Conservation (phyloP, 2,888 invertebrate species). For the Stenchaetothrips biformis region DNA sequence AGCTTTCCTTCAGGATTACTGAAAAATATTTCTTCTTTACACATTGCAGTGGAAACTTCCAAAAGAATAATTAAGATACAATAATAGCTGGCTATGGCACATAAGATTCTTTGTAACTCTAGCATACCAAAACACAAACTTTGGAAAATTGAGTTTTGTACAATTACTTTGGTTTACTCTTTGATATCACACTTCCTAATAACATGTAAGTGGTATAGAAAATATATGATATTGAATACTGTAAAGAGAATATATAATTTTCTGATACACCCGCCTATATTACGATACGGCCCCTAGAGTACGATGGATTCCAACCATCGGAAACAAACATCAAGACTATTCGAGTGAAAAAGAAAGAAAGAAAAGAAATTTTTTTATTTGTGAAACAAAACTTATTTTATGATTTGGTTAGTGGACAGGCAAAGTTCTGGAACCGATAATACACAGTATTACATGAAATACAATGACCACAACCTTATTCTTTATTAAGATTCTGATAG, state of each 20-base stretch:
- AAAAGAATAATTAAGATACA: no score
- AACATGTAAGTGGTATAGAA: slow-evolving; percentile 16
- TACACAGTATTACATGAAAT: no score
- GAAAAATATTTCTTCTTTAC: slow-evolving; percentile 8
- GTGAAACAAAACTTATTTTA: no score
- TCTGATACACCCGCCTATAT: neutral
- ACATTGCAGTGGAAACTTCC: neutral
- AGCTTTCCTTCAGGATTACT: neutral
- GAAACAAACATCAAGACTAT: neutral
- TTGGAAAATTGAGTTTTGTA: neutral
- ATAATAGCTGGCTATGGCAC: no score
- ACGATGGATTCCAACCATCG: neutral
- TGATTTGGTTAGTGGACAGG: no score
- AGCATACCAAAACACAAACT: neutral
- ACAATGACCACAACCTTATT: no score
- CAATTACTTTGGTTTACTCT: neutral
- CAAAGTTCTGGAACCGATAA: no score
- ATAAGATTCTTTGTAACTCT: no score
- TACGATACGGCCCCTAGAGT: neutral
- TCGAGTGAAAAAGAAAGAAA: neutral
- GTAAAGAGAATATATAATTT: slow-evolving; percentile 13
- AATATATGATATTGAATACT: slow-evolving; percentile 24
- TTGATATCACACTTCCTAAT: slow-evolving; percentile 17
- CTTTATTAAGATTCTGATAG: no score
- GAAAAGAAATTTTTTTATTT: neutral